Percentiles rank a stretch among this genome's conserved stretches.
phyloP scores from a whole-genome alignment of 2,888 invertebrate genomes.

The Limnephilus lunatus region DNA sequence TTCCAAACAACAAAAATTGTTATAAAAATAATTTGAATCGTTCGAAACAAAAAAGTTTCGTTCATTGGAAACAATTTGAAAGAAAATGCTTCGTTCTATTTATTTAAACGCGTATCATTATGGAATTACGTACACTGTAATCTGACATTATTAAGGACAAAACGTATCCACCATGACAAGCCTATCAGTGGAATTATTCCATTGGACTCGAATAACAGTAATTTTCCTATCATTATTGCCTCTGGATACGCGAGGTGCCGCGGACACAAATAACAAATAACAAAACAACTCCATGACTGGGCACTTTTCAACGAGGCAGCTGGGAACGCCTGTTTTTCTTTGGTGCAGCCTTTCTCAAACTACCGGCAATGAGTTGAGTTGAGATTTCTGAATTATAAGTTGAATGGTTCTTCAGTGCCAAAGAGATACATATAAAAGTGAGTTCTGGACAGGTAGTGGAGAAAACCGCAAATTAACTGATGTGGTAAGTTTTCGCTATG shows the following conservation, averaged over 20 bases:
- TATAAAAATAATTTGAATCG: not conserved
- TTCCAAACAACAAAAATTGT: not conserved
- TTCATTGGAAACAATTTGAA: slow-evolving; percentile 3
- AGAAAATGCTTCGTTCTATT: slow-evolving; percentile 38
- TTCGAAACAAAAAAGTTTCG: slow-evolving; percentile 7
- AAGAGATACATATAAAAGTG: too few species aligned
- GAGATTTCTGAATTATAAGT: too few species aligned
- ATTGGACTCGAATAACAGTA: slow-evolving; percentile 50
- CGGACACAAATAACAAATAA: slow-evolving; percentile 46
- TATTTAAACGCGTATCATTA: slow-evolving; percentile 44
- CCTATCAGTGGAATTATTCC: slow-evolving; percentile 48
- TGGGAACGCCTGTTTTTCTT: slow-evolving; percentile 40
- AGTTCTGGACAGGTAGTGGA: too few species aligned
- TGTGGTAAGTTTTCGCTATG: too few species aligned
- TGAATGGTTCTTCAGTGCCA: too few species aligned
- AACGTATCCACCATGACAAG: slow-evolving; percentile 37
- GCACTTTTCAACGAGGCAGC: slow-evolving; percentile 49
- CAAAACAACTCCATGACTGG: slow-evolving; percentile 55
- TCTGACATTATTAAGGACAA: slow-evolving; percentile 31
- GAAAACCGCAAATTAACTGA: too few species aligned
- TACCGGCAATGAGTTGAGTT: too few species aligned
- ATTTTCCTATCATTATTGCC: slow-evolving; percentile 53
- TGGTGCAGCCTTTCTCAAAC: slow-evolving; percentile 21
- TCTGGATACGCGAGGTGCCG: slow-evolving; percentile 29
- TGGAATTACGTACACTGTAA: not conserved